Percentiles rank a stretch among this genome's conserved stretches.
phyloP scores from a whole-genome alignment of 2,888 invertebrate species.

The Morpho achilles region DNA sequence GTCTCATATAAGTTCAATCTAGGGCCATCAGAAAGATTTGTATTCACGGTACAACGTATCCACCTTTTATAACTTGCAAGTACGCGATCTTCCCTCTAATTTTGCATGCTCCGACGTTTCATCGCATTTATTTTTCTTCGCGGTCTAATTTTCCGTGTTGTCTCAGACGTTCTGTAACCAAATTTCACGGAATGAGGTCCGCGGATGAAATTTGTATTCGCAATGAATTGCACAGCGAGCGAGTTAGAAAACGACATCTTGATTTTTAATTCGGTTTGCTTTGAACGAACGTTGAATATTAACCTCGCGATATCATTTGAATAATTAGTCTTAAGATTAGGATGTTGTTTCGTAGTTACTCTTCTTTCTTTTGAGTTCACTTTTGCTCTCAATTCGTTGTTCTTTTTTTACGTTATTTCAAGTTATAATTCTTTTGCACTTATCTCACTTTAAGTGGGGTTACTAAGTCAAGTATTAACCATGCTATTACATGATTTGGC shows the following conservation, averaged over 20 bases:
- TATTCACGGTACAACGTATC: slow-evolving; percentile 20
- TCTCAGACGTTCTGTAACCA: slow-evolving; percentile 74
- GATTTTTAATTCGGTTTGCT: slow-evolving; percentile 62
- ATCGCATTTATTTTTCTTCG: slow-evolving; percentile 74
- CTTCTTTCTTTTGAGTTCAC: neutral
- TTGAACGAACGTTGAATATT: slow-evolving; percentile 48
- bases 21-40: slow-evolving; percentile 21
- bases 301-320: slow-evolving; percentile 38
- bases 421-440: no score
- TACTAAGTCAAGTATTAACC: no score
- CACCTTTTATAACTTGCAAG: slow-evolving; percentile 25
- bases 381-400: slow-evolving; percentile 2
- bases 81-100: slow-evolving; percentile 46
- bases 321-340: slow-evolving; percentile 31
- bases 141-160: slow-evolving; percentile 76
- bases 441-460: no score
- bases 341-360: slow-evolving; percentile 2
- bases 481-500: no score
- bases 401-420: neutral
- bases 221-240: slow-evolving; percentile 53
- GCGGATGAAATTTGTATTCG: slow-evolving; percentile 73
- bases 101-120: slow-evolving; percentile 72
- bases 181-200: slow-evolving; percentile 73
- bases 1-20: slow-evolving; percentile 28
- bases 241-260: slow-evolving; percentile 37